Base-by-base conservation (phyloP, 2,113 vertebrate genomes). In the Pongo abelii region DNA sequence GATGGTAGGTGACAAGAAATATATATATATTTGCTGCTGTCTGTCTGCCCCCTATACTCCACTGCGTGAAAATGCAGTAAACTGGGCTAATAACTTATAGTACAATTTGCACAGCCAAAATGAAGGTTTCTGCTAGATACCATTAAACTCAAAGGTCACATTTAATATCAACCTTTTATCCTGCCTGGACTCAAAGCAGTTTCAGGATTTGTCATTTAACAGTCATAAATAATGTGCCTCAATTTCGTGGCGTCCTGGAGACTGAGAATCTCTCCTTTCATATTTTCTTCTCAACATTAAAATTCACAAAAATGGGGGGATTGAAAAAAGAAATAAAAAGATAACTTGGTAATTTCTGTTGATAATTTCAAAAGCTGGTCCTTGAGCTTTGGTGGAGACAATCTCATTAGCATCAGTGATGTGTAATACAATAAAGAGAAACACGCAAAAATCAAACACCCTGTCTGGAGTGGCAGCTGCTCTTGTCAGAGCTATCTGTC, bases 161-260 rank as follows among this genome's bases (percentile, higher is more conserved):
- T 93, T 96, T 94, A 97, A 96, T 94, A 87, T 32, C 67, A 95
- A 77, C 25, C 8, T 87, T 97, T 96, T 77, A 94, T 93, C 87
- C 64, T 88, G n/a, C 50, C 59, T 89, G 75, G 35, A 81, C 85
- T 91, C 84, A 97, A 94, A 95, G 85, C 38, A 86, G 5, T 80
- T 97, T 97, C 69, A 89, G 79, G 67, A 93, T 93, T 96, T 96
- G 52, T 93, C 81, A 84, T 89, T 96, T 91, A 87, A 92, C 89
- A 84, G 55, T 72, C 91, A 86, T 69, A 93, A 94, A 93, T 50
- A 96, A 88, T n/a, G 35, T 89, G 38, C n/a, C 22, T 85, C 12
- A 20, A 20, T 79, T 67, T 89, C 64, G 30, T 67, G 48, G 35
- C 10, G 86, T 88, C 55, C 75, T 75, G 13, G 23, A 89, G 59